phyloP scores from a whole-genome alignment of 1,140 invertebrate genomes.

The Drepana arcuata region DNA sequence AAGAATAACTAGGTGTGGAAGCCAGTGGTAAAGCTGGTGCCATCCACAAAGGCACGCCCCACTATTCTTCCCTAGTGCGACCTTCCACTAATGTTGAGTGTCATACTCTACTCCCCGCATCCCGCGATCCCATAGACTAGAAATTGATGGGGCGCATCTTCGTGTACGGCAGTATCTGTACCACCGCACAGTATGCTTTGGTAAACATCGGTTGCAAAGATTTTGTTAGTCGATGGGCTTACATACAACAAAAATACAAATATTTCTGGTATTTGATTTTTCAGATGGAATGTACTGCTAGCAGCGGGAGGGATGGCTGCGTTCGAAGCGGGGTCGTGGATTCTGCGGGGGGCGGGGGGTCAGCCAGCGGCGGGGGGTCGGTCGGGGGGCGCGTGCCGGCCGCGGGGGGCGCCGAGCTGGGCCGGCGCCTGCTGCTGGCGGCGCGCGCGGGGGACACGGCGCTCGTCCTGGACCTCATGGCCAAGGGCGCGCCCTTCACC shows the following conservation, averaged over 20 bases:
- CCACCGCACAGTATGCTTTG: not conserved
- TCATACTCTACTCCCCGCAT: too few relatives aligned
- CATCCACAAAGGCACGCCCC: too few relatives aligned
- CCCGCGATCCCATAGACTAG: too few relatives aligned
- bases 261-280: not conserved
- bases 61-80: too few relatives aligned
- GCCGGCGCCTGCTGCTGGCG: slow-evolving; percentile 85
- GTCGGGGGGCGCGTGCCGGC: slow-evolving; percentile 8
- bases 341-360: slow-evolving; percentile 7
- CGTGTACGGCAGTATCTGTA: not conserved
- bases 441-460: slow-evolving; percentile 85
- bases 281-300: not conserved
- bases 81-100: too few relatives aligned
- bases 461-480: slow-evolving; percentile 85
- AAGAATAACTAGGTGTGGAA: too few relatives aligned
- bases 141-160: too few relatives aligned
- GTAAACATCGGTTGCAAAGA: not conserved
- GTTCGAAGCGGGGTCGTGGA: not conserved
- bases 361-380: slow-evolving; percentile 11
- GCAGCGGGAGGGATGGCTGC: too few relatives aligned
- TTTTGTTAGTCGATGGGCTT: not conserved
- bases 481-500: slow-evolving; percentile 90
- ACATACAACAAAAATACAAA: not conserved
- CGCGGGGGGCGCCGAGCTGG: slow-evolving; percentile 76
- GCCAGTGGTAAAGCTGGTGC: too few relatives aligned